phyloP scores from a whole-genome alignment of 2,888 invertebrate species.

The Thymelicus lineola region DNA sequence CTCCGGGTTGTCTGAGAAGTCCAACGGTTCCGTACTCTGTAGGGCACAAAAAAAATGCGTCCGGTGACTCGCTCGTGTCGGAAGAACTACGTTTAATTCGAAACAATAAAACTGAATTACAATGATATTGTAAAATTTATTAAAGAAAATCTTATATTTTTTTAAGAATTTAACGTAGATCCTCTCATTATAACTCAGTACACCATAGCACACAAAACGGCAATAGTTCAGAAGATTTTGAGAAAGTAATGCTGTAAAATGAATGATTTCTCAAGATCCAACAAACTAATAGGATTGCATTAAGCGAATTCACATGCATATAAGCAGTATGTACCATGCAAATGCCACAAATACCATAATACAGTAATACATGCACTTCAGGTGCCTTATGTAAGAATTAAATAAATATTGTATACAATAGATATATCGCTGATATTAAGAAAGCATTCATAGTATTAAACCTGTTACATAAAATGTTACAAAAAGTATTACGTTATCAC shows the following conservation, averaged over 20 bases:
- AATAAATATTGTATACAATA: background rate
- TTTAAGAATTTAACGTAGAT: conserved; percentile 17
- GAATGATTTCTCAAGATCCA: background rate
- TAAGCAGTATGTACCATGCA: conserved; percentile 23
- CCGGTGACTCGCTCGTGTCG: background rate
- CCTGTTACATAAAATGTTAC: no score
- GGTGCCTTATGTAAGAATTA: background rate
- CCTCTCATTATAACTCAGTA: background rate
- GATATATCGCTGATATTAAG: no score
- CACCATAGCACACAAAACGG: conserved; percentile 14
- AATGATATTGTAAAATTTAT: background rate
- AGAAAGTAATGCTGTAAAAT: background rate
- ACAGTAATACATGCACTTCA: conserved; percentile 25
- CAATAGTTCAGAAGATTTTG: conserved; percentile 6
- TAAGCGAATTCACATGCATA: conserved; percentile 16
- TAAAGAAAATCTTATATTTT: background rate
- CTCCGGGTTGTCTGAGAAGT: conserved; percentile 97
- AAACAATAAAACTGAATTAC: background rate
- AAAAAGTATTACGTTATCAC: no score
- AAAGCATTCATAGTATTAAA: no score
- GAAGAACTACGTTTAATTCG: conserved; percentile 16
- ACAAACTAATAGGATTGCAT: background rate
- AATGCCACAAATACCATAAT: conserved; percentile 22
- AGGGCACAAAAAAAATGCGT: background rate
- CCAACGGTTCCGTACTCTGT: conserved; percentile 91